phyloP scores from a whole-genome alignment of 2,113 vertebrate species.

The Albula goreensis region DNA sequence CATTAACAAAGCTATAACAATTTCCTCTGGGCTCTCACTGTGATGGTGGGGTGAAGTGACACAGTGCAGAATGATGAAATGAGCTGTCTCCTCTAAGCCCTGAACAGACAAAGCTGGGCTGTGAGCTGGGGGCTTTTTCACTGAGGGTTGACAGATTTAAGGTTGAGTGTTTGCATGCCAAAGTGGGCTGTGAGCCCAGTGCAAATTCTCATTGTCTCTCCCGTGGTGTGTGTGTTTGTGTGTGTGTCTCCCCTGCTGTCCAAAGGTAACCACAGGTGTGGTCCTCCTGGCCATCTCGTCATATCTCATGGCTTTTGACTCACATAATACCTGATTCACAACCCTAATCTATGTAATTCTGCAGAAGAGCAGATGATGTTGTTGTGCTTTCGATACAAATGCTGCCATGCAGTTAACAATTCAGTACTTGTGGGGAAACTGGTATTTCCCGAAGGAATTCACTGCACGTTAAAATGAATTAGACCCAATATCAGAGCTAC shows the following conservation, averaged over 20 bases:
- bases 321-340: background rate
- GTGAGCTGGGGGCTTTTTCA: background rate
- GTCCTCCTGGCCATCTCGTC: background rate
- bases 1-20: background rate
- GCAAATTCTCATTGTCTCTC: constrained; percentile 23
- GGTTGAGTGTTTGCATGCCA: constrained; percentile 42
- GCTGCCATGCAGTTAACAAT: background rate
- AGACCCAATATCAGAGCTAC: background rate
- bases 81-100: background rate
- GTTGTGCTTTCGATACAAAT: background rate
- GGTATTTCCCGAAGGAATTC: background rate
- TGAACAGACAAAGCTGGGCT: background rate
- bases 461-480: background rate
- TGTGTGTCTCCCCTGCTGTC: background rate
- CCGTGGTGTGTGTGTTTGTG: background rate
- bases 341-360: background rate
- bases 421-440: background rate
- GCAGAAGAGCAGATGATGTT: background rate
- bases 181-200: constrained; percentile 26
- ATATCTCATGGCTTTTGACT: background rate
- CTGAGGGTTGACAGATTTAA: constrained; percentile 19
- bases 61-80: background rate
- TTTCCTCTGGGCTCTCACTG: background rate
- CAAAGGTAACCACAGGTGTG: constrained; percentile 9
- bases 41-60: background rate